Conservation (phyloP, 2,888 invertebrate genomes). For the Strigamia maritima region DNA sequence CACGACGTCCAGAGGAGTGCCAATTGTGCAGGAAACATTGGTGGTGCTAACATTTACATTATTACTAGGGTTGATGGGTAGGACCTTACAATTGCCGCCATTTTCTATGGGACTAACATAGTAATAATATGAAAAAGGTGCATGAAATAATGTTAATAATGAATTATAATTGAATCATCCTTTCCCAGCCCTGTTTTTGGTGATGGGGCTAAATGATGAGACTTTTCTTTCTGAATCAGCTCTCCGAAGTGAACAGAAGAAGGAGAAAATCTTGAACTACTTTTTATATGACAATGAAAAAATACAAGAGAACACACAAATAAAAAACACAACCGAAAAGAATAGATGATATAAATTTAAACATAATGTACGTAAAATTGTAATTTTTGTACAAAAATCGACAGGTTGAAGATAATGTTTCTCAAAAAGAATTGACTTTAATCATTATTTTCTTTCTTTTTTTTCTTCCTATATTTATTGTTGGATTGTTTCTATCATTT, state of each 20-base stretch:
- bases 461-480: neutral
- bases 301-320: neutral
- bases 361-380: constrained; percentile 43
- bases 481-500: constrained; percentile 33
- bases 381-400: constrained; percentile 42
- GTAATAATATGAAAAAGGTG: constrained; percentile 41
- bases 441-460: constrained; percentile 21
- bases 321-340: neutral
- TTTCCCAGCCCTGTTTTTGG: neutral
- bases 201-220: neutral
- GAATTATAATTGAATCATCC: neutral
- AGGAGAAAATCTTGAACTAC: constrained; percentile 6
- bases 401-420: neutral
- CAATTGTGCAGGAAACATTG: neutral
- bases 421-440: constrained; percentile 29
- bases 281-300: constrained; percentile 41
- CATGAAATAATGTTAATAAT: neutral
- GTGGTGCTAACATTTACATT: constrained; percentile 28
- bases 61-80: constrained; percentile 39
- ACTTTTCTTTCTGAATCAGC: neutral
- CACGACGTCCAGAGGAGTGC: constrained; percentile 8
- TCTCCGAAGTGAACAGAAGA: neutral
- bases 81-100: constrained; percentile 41
- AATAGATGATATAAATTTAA: constrained; percentile 40
- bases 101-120: constrained; percentile 43